Evolutionary conservation across 1,140 invertebrate genomes (phyloP), one percentile per base, ranked within the genome.

Genomic region (Calephelis virginiensis): DNA sequence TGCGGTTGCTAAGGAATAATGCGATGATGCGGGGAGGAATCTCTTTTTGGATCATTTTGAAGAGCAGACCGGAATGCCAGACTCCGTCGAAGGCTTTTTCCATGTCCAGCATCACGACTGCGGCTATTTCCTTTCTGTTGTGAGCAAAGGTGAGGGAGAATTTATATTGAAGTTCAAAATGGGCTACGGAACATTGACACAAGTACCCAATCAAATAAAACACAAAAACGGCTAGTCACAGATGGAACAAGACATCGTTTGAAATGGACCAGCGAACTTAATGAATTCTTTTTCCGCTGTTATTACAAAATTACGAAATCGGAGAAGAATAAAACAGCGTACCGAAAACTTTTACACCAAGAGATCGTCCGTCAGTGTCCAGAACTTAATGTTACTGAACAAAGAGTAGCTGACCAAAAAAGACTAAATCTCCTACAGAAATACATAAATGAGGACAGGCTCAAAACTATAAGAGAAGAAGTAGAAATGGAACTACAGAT

Each of bases 271-370:
- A 65, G 6, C 28, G 50, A 65, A 65, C 9, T 38, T 40, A 64
- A 64, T 50, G 48, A 64, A 56, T 37, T 37, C 6, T 56, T 64
- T 28, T 46, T 64, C 5, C 8, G 48, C 4, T 14, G 38, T 12
- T 64, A 53, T n/a, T 64, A 43, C 37, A 40, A 40, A 53, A 56
- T 64, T 8, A 64, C 63, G 7, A 37, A 64, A 50, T n/a, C 56
- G 43, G 48, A 56, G 28, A 64, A 48, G 11, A 64, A 64, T n/a
- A 64, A 40, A 40, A 38, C 49, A 12, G 37, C 12, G 38, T 65
- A 65, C 12, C 14, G 48, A 43, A 50, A 56, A 65, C 43, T 38
- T 7, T n/a, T 65, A 11, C 43, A 65, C 40, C 6, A 65, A 40
- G 12, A 65, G n/a, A 14, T 65, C 9, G 40, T 56, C n/a, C 14